Base-by-base conservation (phyloP, 2,797 vertebrate genomes). In the Percopsis omiscomaycus region DNA sequence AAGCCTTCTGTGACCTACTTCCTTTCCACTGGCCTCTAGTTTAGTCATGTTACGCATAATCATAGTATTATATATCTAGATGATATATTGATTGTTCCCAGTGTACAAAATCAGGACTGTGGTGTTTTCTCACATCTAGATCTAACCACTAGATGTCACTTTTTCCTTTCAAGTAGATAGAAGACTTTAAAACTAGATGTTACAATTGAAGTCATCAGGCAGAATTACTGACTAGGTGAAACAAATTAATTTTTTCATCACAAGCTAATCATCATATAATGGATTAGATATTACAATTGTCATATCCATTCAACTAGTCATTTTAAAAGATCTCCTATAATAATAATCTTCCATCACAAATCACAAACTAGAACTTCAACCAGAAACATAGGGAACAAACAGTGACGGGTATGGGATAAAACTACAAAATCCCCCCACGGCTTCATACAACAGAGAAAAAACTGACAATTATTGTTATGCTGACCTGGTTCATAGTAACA, bases 401-500 rank as follows among this genome's bases (percentile, higher is more conserved):
- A 22, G 22, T 22, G 22, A 22, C 22, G 22, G 22, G 22, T 22
- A 22, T 22, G 22, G 22, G 22, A 22, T 22, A 22, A 22, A 22
- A 22, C 22, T 22, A 22, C 22, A 37, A 37, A 5, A 37, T 37
- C 5, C 32, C 32, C 32, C 8, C 32, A 37, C 32, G 1, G 32
- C 8, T 37, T 1, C 5, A 37, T 37, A 37, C 32, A 37, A 37
- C 5, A 37, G 5, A 37, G 32, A 37, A 37, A 37, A 37, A 37
- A 37, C 32, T 5, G 8, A 37, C 22, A 22, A 22, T 22, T 32
- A n/a, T 48, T 49, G 28, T 27, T 32, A n/a, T 0, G 30, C 70
- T 74, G 63, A 90, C 91, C 89, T 92, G 85, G 86, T 91, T 92
- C 88, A 96, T 95, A 0, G 95, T 96, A 71, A 98, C 95, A 0